Conservation (phyloP, 2,888 invertebrate genomes). For the Zaprionus bogoriensis region DNA sequence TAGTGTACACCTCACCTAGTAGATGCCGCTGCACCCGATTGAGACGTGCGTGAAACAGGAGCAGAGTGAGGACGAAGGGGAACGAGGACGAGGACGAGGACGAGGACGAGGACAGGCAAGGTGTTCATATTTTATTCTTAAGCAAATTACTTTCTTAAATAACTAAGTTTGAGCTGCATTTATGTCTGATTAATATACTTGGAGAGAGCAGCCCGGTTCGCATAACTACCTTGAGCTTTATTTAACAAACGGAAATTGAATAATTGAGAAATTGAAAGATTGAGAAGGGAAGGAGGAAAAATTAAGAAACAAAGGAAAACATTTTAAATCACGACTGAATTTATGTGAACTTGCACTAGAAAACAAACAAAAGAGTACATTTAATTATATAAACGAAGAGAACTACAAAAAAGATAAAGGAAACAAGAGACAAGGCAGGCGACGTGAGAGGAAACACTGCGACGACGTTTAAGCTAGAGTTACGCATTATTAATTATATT, state of each 20-base stretch:
- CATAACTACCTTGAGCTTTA: constrained; percentile 69
- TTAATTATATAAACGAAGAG: constrained; percentile 1
- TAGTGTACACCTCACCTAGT: neutral
- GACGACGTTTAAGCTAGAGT: constrained; percentile 27
- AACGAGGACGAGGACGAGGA: neutral
- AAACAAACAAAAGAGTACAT: constrained; percentile 5
- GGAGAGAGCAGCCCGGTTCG: constrained; percentile 41
- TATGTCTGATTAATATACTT: constrained; percentile 34
- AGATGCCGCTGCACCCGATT: constrained; percentile 2
- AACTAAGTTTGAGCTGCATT: constrained; percentile 68
- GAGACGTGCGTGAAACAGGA: neutral
- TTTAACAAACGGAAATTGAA: too few relatives aligned
- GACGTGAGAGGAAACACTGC: constrained; percentile 20
- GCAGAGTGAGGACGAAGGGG: neutral
- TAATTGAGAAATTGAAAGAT: constrained; percentile 6
- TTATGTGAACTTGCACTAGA: constrained; percentile 71
- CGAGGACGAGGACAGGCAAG: neutral
- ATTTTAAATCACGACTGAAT: constrained; percentile 75
- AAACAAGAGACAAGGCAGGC: constrained; percentile 6
- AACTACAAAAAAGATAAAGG: neutral
- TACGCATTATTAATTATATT: constrained; percentile 39
- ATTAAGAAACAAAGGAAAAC: constrained; percentile 32
- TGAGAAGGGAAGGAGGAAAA: constrained; percentile 2
- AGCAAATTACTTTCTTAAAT: constrained; percentile 35
- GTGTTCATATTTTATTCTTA: constrained; percentile 28